Conservation (phyloP, 2,888 invertebrate genomes). For the Protophormia terraenovae region DNA sequence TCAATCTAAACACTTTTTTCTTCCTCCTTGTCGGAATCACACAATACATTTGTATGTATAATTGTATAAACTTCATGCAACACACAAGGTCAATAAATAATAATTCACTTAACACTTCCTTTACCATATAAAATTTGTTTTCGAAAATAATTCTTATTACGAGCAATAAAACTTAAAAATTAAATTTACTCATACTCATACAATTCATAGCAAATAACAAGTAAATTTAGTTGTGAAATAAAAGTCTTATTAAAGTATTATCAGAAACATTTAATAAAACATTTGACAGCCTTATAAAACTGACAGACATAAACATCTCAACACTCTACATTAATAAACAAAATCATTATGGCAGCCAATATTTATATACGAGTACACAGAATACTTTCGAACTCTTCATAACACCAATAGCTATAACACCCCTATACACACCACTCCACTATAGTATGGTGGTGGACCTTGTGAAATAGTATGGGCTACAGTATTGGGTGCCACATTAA, state of each 20-base stretch:
- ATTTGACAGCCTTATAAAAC: constrained; percentile 68
- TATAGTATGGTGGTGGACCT: background rate
- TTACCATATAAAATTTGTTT: background rate
- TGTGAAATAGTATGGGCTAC: no score
- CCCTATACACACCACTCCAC: background rate
- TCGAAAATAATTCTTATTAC: background rate
- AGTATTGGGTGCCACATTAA: background rate
- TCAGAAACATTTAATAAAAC: constrained; percentile 63
- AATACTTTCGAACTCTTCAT: background rate
- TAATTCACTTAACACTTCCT: constrained; percentile 33
- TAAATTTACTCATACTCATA: no score
- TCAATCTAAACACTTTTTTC: no score
- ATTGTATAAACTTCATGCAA: background rate
- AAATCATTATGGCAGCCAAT: constrained; percentile 48
- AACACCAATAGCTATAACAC: background rate
- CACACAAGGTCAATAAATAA: constrained; percentile 36
- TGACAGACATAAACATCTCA: constrained; percentile 67
- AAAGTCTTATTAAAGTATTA: constrained; percentile 68
- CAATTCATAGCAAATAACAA: background rate
- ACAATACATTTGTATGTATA: no score
- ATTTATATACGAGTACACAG: constrained; percentile 7
- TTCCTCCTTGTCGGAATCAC: no score
- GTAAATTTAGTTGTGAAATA: constrained; percentile 25
- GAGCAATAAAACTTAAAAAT: constrained; percentile 27
- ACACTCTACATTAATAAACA: constrained; percentile 64